A percentile compares a stretch with the other conserved stretches of the same genome.
These are phyloP conservation scores for Ctenosaura bakeri DNA, from an alignment of 2,797 vertebrate genomes.

Conservation along the genomic window DNA sequence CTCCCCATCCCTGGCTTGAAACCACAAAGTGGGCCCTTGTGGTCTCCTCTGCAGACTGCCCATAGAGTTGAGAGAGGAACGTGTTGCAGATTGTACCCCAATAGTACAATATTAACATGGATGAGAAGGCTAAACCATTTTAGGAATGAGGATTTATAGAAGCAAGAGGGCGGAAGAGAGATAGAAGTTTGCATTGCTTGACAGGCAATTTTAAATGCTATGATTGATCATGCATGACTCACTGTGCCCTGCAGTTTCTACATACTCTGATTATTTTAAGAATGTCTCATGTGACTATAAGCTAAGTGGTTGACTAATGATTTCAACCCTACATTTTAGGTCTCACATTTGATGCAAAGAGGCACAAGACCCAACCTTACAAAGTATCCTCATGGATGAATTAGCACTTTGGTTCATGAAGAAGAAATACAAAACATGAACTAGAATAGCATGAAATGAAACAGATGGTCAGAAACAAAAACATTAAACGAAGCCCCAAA, in stretches of 20 bases:
- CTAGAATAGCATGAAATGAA: not conserved
- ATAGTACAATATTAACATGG: not conserved
- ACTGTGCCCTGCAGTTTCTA: constrained; percentile 15
- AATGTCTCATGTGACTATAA: constrained; percentile 57
- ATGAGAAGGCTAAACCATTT: not conserved
- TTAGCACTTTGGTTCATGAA: not conserved
- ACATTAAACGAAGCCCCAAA: not conserved
- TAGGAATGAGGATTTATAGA: not conserved
- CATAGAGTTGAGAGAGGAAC: not conserved
- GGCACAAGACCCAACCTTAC: constrained; percentile 42
- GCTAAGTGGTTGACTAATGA: constrained; percentile 41
- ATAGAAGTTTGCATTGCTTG: constrained; percentile 36
- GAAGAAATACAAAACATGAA: not conserved
- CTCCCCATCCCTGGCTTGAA: not conserved
- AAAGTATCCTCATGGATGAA: constrained; percentile 43
- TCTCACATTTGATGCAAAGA: constrained; percentile 19
- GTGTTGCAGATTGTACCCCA: not conserved
- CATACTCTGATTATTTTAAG: constrained; percentile 49
- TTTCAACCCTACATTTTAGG: constrained; percentile 55
- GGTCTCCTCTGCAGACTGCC: no score
- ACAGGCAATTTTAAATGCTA: constrained; percentile 65
- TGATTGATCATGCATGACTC: constrained; percentile 61
- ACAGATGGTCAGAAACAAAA: not conserved
- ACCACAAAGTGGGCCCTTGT: not conserved
- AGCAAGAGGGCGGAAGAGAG: fast-evolving